A percentile compares a stretch with the other conserved stretches of the same genome.
phyloP scores from a whole-genome alignment of 2,797 vertebrate species.

The Corythornis leucogaster region DNA sequence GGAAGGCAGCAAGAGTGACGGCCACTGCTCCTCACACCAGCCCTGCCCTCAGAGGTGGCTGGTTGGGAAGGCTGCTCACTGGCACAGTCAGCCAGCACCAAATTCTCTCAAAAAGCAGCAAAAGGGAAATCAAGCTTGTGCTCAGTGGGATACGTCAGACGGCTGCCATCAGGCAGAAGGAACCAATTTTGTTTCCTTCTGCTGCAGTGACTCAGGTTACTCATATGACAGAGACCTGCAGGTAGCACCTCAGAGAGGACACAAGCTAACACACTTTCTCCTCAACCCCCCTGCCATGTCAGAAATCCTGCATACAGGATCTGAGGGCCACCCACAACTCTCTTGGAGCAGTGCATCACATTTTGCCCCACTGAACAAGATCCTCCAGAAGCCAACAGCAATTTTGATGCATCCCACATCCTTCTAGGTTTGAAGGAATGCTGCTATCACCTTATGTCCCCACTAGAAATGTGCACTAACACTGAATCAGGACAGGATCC shows the following conservation, averaged over 20 bases:
- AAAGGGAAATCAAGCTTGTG: not conserved
- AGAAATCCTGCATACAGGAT: not conserved
- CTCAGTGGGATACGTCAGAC: not conserved
- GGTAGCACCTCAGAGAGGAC: not conserved
- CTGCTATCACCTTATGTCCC: rapidly evolving
- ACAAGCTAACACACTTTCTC: rapidly evolving
- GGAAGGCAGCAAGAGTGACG: not conserved
- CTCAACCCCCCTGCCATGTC: rapidly evolving
- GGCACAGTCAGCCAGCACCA: not conserved
- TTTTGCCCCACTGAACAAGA: not conserved
- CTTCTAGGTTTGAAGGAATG: not conserved
- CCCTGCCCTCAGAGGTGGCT: not conserved
- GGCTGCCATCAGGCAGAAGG: not conserved
- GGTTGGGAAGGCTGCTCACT: not conserved
- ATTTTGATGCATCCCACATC: not conserved
- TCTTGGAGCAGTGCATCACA: not conserved
- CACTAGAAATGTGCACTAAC: not conserved
- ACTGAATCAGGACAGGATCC: not conserved
- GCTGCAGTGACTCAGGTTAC: not conserved
- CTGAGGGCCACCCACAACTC: not conserved
- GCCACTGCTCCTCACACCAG: rapidly evolving
- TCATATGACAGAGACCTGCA: not conserved
- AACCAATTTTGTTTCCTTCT: constrained; percentile 15
- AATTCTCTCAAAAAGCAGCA: not conserved
- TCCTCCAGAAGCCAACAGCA: not conserved